Conservation (phyloP, 2,888 invertebrate species). For the Ormyrus thymus region DNA sequence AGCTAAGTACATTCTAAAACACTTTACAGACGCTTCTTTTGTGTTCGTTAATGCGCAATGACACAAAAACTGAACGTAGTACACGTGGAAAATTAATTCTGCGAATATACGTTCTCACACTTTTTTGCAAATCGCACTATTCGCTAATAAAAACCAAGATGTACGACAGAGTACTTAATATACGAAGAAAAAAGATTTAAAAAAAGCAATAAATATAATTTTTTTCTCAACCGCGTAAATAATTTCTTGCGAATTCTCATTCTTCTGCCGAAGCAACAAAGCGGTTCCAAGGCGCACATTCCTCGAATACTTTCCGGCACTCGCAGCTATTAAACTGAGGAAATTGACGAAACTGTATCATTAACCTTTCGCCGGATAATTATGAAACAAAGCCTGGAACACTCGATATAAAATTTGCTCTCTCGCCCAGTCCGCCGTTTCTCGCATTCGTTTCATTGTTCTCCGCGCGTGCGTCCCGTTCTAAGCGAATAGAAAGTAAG, state of each 20-base stretch:
- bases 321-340: too few relatives aligned
- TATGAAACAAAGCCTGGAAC: conserved; percentile 17
- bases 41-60: background rate
- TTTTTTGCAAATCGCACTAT: background rate
- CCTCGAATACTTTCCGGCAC: too few relatives aligned
- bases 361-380: conserved; percentile 1
- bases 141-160: too few relatives aligned
- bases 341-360: background rate
- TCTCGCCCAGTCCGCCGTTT: background rate
- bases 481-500: background rate
- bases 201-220: too few relatives aligned
- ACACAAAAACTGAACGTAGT: background rate
- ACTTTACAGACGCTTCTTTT: conserved; percentile 9
- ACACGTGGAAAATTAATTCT: too few relatives aligned
- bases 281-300: too few relatives aligned
- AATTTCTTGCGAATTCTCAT: too few relatives aligned
- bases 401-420: too few relatives aligned
- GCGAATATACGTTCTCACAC: background rate
- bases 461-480: background rate
- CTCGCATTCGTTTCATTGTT: conserved; percentile 27
- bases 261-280: too few relatives aligned
- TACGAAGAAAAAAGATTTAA: too few relatives aligned
- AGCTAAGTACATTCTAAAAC: background rate
- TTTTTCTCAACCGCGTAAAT: too few relatives aligned
- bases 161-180: too few relatives aligned